Percentiles rank a stretch among this genome's conserved stretches.
These are phyloP conservation scores for Brachyistius frenatus DNA, from an alignment of 2,113 vertebrate species.

Conservation along the genomic window DNA sequence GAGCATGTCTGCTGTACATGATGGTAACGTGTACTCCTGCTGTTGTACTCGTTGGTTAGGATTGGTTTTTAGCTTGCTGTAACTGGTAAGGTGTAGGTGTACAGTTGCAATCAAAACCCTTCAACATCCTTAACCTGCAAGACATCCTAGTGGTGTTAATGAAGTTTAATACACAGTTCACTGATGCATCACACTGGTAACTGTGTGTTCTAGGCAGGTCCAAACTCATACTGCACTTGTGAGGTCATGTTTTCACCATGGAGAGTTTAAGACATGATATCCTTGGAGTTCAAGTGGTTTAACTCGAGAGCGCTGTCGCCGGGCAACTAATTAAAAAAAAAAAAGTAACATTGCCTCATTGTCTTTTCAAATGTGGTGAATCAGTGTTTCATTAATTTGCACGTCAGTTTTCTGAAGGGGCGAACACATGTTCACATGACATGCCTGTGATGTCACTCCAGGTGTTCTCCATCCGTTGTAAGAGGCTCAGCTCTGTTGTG, in stretches of 20 bases:
- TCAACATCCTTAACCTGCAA: not conserved
- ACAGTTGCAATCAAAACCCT: too few relatives aligned
- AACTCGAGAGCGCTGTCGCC: not conserved
- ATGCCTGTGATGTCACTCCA: not conserved
- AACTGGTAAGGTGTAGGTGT: too few relatives aligned
- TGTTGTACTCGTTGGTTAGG: not conserved
- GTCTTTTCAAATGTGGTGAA: not conserved
- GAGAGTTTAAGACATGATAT: not conserved
- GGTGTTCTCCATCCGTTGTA: slow-evolving; percentile 7
- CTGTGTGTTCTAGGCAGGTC: slow-evolving; percentile 20
- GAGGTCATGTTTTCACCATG: slow-evolving; percentile 23
- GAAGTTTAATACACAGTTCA: not conserved
- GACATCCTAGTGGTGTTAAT: not conserved
- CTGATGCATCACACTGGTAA: not conserved
- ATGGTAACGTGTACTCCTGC: too few relatives aligned
- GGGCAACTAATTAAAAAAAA: not conserved
- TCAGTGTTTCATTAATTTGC: not conserved
- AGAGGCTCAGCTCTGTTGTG: not conserved
- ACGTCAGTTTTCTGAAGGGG: not conserved
- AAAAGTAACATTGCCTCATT: not conserved
- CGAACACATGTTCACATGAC: not conserved
- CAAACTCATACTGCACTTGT: slow-evolving; percentile 17
- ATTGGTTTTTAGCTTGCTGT: not conserved
- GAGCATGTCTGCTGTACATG: too few relatives aligned
- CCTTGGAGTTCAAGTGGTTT: not conserved